These are phyloP conservation scores for Matsumyia berberina DNA, from an alignment of 2,888 invertebrate species.

Conservation along the genomic window DNA sequence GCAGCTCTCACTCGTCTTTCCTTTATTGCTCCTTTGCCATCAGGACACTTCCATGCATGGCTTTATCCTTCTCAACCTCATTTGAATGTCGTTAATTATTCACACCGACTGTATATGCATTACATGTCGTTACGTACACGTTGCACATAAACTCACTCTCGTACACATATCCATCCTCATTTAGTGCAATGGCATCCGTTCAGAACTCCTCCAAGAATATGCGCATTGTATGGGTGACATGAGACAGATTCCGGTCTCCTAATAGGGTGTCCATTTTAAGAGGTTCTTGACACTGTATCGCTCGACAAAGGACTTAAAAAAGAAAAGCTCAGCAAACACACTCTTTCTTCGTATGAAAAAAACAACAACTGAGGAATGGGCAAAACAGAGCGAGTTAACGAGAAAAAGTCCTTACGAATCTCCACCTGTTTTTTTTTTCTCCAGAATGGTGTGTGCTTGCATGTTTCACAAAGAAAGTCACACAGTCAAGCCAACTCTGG, in stretches of 20 bases:
- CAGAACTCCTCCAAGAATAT: conserved; percentile 62
- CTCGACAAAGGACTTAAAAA: conserved; percentile 68
- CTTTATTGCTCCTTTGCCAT: neutral
- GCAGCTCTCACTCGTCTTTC: no score
- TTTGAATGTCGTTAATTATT: conserved; percentile 75
- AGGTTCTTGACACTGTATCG: conserved; percentile 78
- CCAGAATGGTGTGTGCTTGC: neutral
- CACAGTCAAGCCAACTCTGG: conserved; percentile 29
- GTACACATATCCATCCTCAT: conserved; percentile 32
- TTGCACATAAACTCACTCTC: conserved; percentile 33
- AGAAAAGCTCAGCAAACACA: conserved; percentile 75
- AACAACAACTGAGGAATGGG: conserved; percentile 32
- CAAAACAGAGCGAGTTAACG: conserved; percentile 64
- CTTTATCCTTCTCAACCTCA: conserved; percentile 52
- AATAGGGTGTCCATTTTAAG: conserved; percentile 78
- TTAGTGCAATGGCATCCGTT: conserved; percentile 65
- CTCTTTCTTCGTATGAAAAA: conserved; percentile 61
- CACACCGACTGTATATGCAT: conserved; percentile 57
- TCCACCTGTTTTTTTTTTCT: conserved; percentile 12
- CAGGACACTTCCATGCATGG: conserved; percentile 18
- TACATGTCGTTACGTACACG: conserved; percentile 57
- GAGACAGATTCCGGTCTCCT: conserved; percentile 75
- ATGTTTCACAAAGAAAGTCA: conserved; percentile 35
- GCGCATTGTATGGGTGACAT: conserved; percentile 70
- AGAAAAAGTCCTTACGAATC: conserved; percentile 65